Conservation (phyloP, 2,888 invertebrate species). For the Torymus tubicola region DNA sequence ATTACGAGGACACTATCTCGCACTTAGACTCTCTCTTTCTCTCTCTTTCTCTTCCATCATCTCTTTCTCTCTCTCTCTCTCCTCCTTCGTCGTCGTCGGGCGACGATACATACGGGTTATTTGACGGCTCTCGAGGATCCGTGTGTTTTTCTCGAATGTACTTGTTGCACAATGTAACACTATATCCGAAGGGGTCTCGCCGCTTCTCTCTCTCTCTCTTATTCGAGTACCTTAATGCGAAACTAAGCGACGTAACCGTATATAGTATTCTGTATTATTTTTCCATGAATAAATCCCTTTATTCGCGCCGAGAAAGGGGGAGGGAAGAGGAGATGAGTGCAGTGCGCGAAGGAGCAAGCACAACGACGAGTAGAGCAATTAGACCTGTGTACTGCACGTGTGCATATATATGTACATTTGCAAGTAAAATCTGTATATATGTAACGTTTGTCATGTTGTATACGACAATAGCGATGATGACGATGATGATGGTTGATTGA, state of each 20-base stretch:
- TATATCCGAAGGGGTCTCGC: constrained; percentile 64
- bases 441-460: too few species aligned
- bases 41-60: not conserved
- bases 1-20: constrained; percentile 69
- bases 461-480: too few species aligned
- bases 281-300: constrained; percentile 69
- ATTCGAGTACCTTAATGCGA: constrained; percentile 66
- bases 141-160: constrained; percentile 73
- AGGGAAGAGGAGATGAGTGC: constrained; percentile 32
- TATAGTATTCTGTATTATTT: constrained; percentile 65
- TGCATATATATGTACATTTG: too few species aligned
- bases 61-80: too few species aligned
- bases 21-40: constrained; percentile 15
- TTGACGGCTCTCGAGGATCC: constrained; percentile 69
- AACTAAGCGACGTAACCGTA: constrained; percentile 68
- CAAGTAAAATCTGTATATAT: too few species aligned
- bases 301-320: not conserved
- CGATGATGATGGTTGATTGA: constrained; percentile 8
- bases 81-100: not conserved
- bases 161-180: constrained; percentile 76
- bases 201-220: not conserved
- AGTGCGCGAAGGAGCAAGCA: not conserved
- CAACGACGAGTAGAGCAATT: constrained; percentile 24
- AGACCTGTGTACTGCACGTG: not conserved
- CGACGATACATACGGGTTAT: constrained; percentile 73